Base-by-base conservation (phyloP, 2,797 vertebrate species). In the Leuciscus waleckii region DNA sequence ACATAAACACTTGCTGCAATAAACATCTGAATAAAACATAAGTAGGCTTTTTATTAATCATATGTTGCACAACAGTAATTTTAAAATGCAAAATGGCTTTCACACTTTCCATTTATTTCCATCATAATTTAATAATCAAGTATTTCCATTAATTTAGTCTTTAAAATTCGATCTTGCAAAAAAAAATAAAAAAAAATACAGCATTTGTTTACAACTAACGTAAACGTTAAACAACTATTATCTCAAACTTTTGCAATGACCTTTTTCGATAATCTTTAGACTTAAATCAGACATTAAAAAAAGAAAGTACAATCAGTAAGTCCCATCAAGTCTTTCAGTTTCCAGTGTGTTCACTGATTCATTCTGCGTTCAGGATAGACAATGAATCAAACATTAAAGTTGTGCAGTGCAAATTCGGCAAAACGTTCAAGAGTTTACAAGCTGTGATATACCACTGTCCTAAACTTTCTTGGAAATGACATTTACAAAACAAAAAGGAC, bases 371-470 rank as follows among this genome's bases (percentile, higher is more conserved):
- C n/a, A 19, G 35, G 16, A 56, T 16, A 49, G 56, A 83, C 49
- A 80, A 58, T 51, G 14, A 67, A 29, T 37, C 79, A 23, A 71
- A 79, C 37, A 82, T 21, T 56, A 76, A 76, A 79, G 73, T 23
- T 65, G 67, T 56, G 19, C 58, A 81, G 88, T 83, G 85, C 83
- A 85, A 85, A 87, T 29, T 54, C 32, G 37, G 83, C 58, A 74
- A 56, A 78, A 69, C 29, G 58, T 69, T 32, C 67, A 35, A 58
- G 54, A 63, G 9, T 68, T 67, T 17, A 63, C 26, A 63, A 35
- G 19, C 37, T 43, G 23, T 41, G 23, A 29, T 49, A 35, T 67
- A 39, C 21, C 46, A 21, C 67, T 69, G 14, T 37, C 32, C 16
- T 10, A 39, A 51, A 19, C 58, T 23, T 67, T 65, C 61, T 23